phyloP scores from a whole-genome alignment of 2,888 invertebrate species.

The Candidula unifasciata region DNA sequence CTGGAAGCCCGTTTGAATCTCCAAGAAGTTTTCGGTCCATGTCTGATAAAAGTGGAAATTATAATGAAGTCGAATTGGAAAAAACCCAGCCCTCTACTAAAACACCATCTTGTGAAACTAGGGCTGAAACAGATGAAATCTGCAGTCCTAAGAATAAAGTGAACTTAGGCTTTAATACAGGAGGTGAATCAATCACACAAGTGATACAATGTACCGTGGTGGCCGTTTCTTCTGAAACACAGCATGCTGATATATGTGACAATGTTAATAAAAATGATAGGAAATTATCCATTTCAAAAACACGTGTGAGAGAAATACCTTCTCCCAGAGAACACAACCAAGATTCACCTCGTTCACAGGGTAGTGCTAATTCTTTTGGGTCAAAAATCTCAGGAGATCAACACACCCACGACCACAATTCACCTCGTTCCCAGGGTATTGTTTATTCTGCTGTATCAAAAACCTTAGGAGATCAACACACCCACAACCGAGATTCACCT shows the following conservation, averaged over 20 bases:
- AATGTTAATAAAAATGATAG: constrained; percentile 60
- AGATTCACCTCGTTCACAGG: not conserved
- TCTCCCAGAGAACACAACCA: constrained; percentile 57
- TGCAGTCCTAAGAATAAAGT: constrained; percentile 40
- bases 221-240: constrained; percentile 60
- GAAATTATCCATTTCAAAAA: constrained; percentile 68
- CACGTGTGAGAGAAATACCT: constrained; percentile 67
- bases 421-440: too few relatives aligned
- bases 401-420: too few relatives aligned
- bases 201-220: constrained; percentile 50
- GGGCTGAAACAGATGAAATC: not conserved
- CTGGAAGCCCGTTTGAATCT: constrained; percentile 44
- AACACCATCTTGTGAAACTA: constrained; percentile 43
- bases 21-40: constrained; percentile 31
- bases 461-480: too few relatives aligned
- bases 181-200: constrained; percentile 65
- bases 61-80: constrained; percentile 61
- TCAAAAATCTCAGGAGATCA: not conserved
- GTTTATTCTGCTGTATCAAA: too few relatives aligned
- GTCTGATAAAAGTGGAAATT: constrained; percentile 39
- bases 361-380: not conserved
- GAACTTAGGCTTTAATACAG: constrained; percentile 56
- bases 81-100: constrained; percentile 52
- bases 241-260: constrained; percentile 60
- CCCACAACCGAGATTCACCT: not conserved